Evolutionary conservation across 1,140 invertebrate species (phyloP).

Genomic region (Cataglyphis hispanica): DNA sequence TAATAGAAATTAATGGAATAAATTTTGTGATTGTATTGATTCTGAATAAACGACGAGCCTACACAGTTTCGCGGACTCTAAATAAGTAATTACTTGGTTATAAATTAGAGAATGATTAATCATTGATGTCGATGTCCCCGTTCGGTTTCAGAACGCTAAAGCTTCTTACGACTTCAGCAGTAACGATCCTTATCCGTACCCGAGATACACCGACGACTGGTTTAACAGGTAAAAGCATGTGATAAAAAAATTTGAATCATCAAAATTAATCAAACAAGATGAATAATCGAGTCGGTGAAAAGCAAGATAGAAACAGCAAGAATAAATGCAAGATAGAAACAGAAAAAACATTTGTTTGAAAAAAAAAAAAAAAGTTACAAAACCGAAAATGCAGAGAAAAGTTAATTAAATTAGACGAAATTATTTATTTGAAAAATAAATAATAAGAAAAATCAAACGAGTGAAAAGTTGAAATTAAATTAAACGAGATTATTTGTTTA

Average conservation of each 20-base stretch:
- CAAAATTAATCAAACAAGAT: neutral
- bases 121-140: neutral
- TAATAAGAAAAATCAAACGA: too few relatives aligned
- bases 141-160: slow-evolving; percentile 94
- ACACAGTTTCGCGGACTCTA: neutral
- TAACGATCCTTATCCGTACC: slow-evolving; percentile 99
- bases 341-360: too few relatives aligned
- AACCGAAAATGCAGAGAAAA: too few relatives aligned
- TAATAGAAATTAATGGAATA: too few relatives aligned
- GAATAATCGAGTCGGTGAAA: neutral
- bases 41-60: neutral
- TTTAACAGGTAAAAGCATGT: slow-evolving; percentile 95
- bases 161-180: slow-evolving; percentile 99
- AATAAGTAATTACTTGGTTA: neutral
- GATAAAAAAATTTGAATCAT: too few relatives aligned
- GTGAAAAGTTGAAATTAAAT: too few relatives aligned
- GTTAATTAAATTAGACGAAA: too few relatives aligned
- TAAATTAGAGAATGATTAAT: neutral
- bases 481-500: too few relatives aligned
- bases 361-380: too few relatives aligned
- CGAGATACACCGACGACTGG: slow-evolving; percentile 99
- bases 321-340: too few relatives aligned
- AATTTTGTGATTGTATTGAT: neutral
- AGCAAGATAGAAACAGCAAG: too few relatives aligned
- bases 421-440: too few relatives aligned